Evolutionary conservation across 2,888 invertebrate species (phyloP), one percentile per base, ranked within the genome.

Genomic region (Lypha dubia): DNA sequence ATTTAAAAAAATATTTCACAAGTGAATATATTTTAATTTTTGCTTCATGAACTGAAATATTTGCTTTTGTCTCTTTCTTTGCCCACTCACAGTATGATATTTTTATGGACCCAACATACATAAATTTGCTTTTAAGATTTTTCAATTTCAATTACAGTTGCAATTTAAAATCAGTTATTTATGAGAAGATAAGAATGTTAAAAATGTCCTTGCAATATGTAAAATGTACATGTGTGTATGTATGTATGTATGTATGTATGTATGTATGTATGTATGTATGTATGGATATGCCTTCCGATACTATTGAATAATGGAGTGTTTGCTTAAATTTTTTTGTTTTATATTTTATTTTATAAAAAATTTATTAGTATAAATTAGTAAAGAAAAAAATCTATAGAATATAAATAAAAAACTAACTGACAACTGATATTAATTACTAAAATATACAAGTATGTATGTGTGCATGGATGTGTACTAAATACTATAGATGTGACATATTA

Each of bases 301-400:
- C n/a, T 56, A 17, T 56, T 70, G 28, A 56, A 70, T 70, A 70
- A 70, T 56, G 41, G 70, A 70, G 71, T 58, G 71, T 71, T 58
- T 58, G 20, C 44, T 46, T 71, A 46, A 20, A 71, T 20, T 17
- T 71, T 41, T 58, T 15, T 58, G 15, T 58, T 71, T 1, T 46
- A 46, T 46, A 44, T 58, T 56, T 58, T 44, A 71, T 58, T 46
- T 46, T 0, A 44, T 44, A 24, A 20, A 71, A 32, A 20, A 71
- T 58, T 20, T 71, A 15, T 51, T 38, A 15, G 22, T n/a, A 8
- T 17, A 15, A n/a, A 22, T n/a, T 22, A 22, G 8, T 51, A 35
- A 9, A 51, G n/a, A n/a, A 35, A 32, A 22, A 20, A 28, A 20
- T 56, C 7, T 56, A 56, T 9, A n/a, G 13, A 24, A 24, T n/a